Conservation (phyloP, 2,113 vertebrate species). For the Alectura lathami region DNA sequence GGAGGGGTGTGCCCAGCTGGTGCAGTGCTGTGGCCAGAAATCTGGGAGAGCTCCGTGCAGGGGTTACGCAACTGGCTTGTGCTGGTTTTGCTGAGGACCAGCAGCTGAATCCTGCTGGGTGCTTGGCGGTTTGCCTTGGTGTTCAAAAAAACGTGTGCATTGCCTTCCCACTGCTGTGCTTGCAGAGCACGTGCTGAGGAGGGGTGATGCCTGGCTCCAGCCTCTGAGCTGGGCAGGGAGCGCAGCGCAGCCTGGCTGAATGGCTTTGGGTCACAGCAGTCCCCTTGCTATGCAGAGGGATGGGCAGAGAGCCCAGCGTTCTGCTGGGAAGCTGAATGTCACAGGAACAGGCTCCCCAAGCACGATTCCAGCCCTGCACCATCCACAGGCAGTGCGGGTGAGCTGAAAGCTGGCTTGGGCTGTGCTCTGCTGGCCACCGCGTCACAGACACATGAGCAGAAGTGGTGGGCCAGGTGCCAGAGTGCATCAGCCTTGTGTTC, state of each 20-base stretch:
- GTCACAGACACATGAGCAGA: accelerated
- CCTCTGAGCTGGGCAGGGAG: neutral
- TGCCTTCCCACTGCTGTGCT: neutral
- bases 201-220: too few species aligned
- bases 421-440: neutral
- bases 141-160: neutral
- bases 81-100: neutral
- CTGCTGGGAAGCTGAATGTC: neutral
- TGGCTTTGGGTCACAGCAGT: accelerated
- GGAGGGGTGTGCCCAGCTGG: neutral
- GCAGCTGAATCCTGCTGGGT: neutral
- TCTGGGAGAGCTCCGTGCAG: neutral
- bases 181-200: neutral
- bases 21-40: neutral
- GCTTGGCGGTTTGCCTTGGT: neutral
- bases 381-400: neutral
- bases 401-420: neutral
- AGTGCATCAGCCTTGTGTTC: too few species aligned
- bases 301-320: neutral
- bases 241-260: too few species aligned
- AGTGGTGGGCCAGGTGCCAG: neutral
- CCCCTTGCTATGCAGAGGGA: neutral
- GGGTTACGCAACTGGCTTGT: accelerated
- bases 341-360: neutral
- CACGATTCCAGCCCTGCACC: neutral